Evolutionary conservation across 2,113 vertebrate species (phyloP).

Genomic region (Hemiprocne comata): DNA sequence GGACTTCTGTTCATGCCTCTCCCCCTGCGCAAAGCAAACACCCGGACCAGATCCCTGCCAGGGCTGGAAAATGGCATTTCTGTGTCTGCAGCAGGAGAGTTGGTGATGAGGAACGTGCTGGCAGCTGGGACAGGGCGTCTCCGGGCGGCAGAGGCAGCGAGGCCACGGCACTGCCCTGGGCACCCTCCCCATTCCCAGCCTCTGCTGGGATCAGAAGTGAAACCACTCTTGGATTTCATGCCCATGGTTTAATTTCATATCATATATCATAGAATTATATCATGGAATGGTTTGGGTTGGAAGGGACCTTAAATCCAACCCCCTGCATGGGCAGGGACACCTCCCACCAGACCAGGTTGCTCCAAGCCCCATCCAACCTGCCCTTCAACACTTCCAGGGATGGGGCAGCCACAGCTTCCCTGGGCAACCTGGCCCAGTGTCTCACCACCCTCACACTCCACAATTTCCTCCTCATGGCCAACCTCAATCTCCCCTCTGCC

Average conservation of each 20-base stretch:
- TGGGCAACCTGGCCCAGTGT: no score
- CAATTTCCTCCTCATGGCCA: no score
- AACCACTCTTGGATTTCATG: fast-evolving
- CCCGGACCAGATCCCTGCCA: neutral
- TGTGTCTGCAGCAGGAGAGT: neutral
- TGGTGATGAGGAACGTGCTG: neutral
- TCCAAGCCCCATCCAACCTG: no score
- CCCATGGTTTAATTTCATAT: neutral
- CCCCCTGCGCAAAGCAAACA: neutral
- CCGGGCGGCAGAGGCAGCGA: neutral
- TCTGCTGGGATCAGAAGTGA: neutral
- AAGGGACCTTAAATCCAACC: no score
- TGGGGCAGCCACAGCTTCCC: no score
- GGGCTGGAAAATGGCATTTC: neutral
- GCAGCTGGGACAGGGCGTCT: neutral
- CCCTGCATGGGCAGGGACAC: no score
- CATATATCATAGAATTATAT: no score
- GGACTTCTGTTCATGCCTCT: neutral
- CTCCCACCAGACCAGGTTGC: no score
- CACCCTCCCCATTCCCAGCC: neutral
- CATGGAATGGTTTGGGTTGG: no score
- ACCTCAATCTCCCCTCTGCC: no score
- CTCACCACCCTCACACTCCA: no score
- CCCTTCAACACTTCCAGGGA: no score
- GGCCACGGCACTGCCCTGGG: neutral